Conservation (phyloP, 37 sponge, comb jelly and placozoan species). For the Corticium candelabrum region DNA sequence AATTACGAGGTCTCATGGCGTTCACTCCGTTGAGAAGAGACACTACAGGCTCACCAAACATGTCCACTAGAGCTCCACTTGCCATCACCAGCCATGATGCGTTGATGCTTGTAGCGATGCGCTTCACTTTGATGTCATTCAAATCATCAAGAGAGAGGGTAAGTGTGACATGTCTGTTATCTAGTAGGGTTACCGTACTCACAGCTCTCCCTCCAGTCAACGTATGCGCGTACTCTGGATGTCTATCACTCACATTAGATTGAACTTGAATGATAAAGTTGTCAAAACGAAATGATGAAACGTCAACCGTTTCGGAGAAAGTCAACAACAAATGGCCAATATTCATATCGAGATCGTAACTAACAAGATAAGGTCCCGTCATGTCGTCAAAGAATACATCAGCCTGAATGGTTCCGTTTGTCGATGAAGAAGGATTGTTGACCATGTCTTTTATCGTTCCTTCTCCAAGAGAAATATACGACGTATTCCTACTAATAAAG, state of each 20-base stretch:
- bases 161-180: constrained; percentile 58
- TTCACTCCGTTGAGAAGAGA: constrained; percentile 58
- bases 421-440: constrained; percentile 54
- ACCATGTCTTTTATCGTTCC: constrained; percentile 75
- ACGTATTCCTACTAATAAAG: constrained; percentile 35
- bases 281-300: constrained; percentile 45
- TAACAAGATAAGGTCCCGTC: constrained; percentile 42
- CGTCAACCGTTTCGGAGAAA: constrained; percentile 80
- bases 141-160: constrained; percentile 45
- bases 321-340: constrained; percentile 49
- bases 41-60: constrained; percentile 49
- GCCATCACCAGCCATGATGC: constrained; percentile 73
- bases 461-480: constrained; percentile 35
- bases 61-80: constrained; percentile 51
- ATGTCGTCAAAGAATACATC: constrained; percentile 50
- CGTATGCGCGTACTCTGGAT: constrained; percentile 41
- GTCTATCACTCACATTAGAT: constrained; percentile 41
- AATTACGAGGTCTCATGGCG: constrained; percentile 24
- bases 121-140: constrained; percentile 56
- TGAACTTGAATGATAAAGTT: constrained; percentile 47
- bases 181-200: constrained; percentile 47
- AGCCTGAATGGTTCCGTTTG: constrained; percentile 19
- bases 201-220: constrained; percentile 36
- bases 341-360: constrained; percentile 70
- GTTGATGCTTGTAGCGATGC: constrained; percentile 43